Evolutionary conservation across 2,797 vertebrate genomes (phyloP).

Genomic region (Microchirus variegatus): DNA sequence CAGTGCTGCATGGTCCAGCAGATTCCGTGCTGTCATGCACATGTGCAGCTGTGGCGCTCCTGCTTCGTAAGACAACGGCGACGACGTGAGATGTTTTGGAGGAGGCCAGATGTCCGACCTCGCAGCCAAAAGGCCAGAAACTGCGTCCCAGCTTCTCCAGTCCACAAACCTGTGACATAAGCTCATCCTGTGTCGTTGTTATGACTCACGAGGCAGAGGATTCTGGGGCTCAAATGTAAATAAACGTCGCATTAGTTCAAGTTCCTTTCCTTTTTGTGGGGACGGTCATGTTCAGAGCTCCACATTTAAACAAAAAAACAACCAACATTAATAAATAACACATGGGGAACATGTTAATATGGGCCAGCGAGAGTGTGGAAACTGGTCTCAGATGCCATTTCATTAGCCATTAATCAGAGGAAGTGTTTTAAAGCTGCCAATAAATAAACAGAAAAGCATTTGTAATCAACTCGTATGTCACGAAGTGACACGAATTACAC

Average conservation of each 20-base stretch:
- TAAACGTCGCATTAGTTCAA: too few relatives aligned
- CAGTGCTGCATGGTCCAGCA: constrained; percentile 35
- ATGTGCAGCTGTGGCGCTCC: constrained; percentile 57
- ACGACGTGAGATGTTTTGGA: constrained; percentile 47
- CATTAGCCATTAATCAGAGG: too few relatives aligned
- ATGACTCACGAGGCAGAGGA: background rate
- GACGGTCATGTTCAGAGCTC: too few relatives aligned
- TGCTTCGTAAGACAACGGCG: constrained; percentile 56
- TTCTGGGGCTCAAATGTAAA: too few relatives aligned
- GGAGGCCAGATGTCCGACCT: constrained; percentile 65
- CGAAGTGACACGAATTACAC: background rate
- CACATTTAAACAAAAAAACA: too few relatives aligned
- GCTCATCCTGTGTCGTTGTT: constrained; percentile 21
- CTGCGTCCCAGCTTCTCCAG: constrained; percentile 37
- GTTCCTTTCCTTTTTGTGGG: too few relatives aligned
- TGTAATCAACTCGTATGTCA: background rate
- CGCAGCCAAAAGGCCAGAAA: constrained; percentile 25
- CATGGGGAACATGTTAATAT: too few relatives aligned
- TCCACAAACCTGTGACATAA: constrained; percentile 40
- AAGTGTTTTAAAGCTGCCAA: too few relatives aligned
- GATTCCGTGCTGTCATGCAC: constrained; percentile 65
- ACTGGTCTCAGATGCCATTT: too few relatives aligned
- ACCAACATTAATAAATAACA: too few relatives aligned
- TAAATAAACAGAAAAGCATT: background rate
- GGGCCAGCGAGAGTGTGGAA: too few relatives aligned